A percentile compares a stretch with the other conserved stretches of the same genome.
Conservation (phyloP, 2,797 vertebrate genomes). For the Paedocypris micromegethes region DNA sequence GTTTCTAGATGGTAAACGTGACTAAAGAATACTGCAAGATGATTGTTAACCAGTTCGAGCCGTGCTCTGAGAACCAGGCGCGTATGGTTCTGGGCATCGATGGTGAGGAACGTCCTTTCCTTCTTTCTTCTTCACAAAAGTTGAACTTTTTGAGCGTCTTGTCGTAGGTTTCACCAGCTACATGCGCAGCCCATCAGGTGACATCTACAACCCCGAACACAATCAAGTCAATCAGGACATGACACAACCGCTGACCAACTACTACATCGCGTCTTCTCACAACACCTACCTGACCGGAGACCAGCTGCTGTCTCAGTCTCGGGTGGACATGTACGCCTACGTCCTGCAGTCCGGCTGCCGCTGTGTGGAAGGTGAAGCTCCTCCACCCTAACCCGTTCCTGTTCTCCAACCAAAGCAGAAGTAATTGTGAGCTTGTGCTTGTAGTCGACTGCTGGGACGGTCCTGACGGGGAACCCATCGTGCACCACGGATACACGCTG, state of each 20-base stretch:
- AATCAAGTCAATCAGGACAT: constrained; percentile 89
- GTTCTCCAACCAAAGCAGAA: no score
- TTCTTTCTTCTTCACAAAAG: no score
- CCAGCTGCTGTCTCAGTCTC: constrained; percentile 94
- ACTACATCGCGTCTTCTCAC: constrained; percentile 93
- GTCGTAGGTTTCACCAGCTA: constrained; percentile 88
- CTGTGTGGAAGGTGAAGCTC: constrained; percentile 81
- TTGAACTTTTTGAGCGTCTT: background rate
- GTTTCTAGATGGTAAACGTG: constrained; percentile 77
- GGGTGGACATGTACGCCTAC: constrained; percentile 91
- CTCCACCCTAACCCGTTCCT: background rate
- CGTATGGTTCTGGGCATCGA: constrained; percentile 85
- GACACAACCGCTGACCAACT: constrained; percentile 83
- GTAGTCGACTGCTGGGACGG: constrained; percentile 93
- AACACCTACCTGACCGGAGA: constrained; percentile 94
- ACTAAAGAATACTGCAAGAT: constrained; percentile 80
- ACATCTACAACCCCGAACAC: constrained; percentile 92
- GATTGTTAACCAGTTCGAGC: constrained; percentile 87
- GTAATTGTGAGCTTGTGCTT: constrained; percentile 1
- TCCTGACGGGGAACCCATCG: constrained; percentile 84
- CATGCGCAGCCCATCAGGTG: constrained; percentile 86
- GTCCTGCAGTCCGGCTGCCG: constrained; percentile 93
- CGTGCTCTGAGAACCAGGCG: constrained; percentile 81
- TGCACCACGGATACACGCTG: constrained; percentile 87
- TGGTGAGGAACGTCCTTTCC: constrained; percentile 64